Evolutionary conservation across 2,888 invertebrate genomes (phyloP), one percentile per base, ranked within the genome.

Genomic region (Hemicrepidius hirtus): DNA sequence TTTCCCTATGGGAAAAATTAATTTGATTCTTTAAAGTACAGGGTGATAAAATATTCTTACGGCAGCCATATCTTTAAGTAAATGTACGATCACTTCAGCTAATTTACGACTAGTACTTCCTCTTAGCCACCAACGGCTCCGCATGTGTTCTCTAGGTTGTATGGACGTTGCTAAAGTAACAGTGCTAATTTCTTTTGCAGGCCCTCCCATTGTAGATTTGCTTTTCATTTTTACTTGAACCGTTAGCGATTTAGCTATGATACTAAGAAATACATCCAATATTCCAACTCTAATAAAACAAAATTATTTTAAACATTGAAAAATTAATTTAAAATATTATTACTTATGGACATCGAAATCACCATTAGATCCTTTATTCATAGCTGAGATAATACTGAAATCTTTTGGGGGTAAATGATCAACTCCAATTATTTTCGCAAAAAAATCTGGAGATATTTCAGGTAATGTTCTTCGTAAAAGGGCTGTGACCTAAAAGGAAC

Each of bases 11-110:
- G 28, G 21, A n/a, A n/a, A 21, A 49, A 20, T 20, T 20, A 44
- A 53, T 24, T 9, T 10, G 44, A 21, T 3, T 44, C 1, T 37
- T 28, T 4, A 50, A 53, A 53, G 4, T 5, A 12, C n/a, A n/a
- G 5, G 13, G 5, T 28, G 3, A 10, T 6, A 20, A 21, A 12
- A 28, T 10, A n/a, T n/a, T 66, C 89, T 89, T 88, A 97, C 97
- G 83, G 94, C 92, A 18, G 96, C 94, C 94, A 99, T 96, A 82
- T 99, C 98, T 75, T 95, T 92, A 16, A 99, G 91, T 5, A 99
- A 89, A 67, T 91, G 91, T 46, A 97, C 95, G 50, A 97, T 96
- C 60, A 94, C 93, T 84, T 96, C 95, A 0, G 97, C 96, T 73
- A 97, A 91, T 83, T 96, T 95, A 76, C 93, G 91, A 12, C 94